Percentiles rank a stretch among this genome's conserved stretches.
Conservation (phyloP, 2,888 invertebrate species). For the Aricia artaxerxes region DNA sequence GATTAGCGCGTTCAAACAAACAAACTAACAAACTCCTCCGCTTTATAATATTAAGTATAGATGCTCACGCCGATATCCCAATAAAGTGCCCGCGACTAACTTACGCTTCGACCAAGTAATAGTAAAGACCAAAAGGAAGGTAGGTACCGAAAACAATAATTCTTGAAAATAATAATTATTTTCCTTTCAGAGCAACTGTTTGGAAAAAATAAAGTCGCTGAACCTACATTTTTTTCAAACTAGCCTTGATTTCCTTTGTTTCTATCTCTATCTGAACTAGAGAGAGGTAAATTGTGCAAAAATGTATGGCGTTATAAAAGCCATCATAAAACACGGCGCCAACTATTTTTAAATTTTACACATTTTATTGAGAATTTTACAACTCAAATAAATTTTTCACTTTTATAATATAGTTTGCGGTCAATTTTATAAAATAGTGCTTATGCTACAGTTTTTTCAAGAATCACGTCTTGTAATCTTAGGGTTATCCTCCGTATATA, state of each 20-base stretch:
- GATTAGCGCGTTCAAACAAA: too few species aligned
- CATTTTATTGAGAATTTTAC: neutral
- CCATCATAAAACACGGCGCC: slow-evolving; percentile 15
- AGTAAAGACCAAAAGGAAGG: too few species aligned
- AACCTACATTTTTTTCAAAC: neutral
- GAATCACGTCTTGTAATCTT: neutral
- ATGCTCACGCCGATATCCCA: too few species aligned
- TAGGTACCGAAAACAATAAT: too few species aligned
- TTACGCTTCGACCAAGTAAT: too few species aligned
- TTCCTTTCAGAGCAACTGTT: too few species aligned
- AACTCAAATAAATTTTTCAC: neutral
- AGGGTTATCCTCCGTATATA: too few species aligned
- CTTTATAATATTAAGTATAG: too few species aligned
- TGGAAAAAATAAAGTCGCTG: too few species aligned
- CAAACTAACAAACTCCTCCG: too few species aligned
- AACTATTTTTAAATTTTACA: slow-evolving; percentile 19
- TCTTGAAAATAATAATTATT: too few species aligned
- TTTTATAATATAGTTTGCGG: neutral
- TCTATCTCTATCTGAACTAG: neutral
- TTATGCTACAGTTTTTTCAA: neutral
- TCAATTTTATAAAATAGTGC: neutral
- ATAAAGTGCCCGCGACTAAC: too few species aligned
- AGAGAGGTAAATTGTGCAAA: neutral
- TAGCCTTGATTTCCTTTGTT: neutral
- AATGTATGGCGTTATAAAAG: neutral